Evolutionary conservation across 2,888 invertebrate species (phyloP).

Genomic region (Tetanocera ferruginea): DNA sequence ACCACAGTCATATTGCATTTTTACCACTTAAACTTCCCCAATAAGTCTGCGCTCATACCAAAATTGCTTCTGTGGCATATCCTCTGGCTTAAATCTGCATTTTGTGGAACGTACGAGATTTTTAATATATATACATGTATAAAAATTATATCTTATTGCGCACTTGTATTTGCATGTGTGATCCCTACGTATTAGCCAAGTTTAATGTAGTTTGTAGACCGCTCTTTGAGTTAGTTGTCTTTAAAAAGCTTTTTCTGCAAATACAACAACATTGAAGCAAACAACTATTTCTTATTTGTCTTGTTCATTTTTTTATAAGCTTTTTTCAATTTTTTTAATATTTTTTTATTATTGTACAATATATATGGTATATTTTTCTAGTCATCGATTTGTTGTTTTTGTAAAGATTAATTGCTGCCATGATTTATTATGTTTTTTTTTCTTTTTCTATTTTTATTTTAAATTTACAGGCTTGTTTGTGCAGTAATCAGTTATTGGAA

Average conservation of each 20-base stretch:
- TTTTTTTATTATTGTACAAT: background rate
- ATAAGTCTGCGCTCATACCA: too few species aligned
- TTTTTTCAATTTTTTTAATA: background rate
- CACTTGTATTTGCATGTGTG: background rate
- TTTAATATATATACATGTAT: background rate
- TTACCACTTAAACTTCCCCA: too few species aligned
- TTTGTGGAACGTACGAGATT: background rate
- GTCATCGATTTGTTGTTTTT: background rate
- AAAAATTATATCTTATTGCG: background rate
- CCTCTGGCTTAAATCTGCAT: background rate
- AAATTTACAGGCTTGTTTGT: background rate
- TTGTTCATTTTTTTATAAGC: background rate
- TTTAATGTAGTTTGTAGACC: background rate
- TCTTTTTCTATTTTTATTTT: background rate
- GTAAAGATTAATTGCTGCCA: constrained; percentile 10
- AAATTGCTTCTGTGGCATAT: too few species aligned
- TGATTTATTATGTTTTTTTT: constrained; percentile 1
- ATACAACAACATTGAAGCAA: background rate
- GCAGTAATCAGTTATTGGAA: background rate
- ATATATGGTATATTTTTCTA: background rate
- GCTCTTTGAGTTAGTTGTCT: too few species aligned
- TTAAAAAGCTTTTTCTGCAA: too few species aligned
- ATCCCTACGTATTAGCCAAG: background rate
- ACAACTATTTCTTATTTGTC: background rate
- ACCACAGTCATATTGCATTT: too few species aligned